phyloP scores from a whole-genome alignment of 2,113 vertebrate genomes.

The Agelaius tricolor region DNA sequence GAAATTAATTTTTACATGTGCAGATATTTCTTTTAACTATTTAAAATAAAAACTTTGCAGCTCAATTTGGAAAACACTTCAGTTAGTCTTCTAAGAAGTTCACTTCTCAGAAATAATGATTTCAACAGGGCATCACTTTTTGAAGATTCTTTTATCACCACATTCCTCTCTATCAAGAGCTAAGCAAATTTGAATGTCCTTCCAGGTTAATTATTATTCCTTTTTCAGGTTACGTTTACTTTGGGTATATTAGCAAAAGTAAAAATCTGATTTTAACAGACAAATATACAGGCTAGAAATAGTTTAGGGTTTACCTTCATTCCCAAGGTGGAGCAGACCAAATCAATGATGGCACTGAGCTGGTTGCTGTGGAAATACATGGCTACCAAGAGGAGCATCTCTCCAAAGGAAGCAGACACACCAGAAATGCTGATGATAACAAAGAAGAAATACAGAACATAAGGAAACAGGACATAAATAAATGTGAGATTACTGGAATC shows the following conservation, averaged over 20 bases:
- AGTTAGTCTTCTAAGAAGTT: not conserved
- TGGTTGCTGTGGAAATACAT: conserved; percentile 99
- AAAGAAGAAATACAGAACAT: not conserved
- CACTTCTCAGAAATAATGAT: not conserved
- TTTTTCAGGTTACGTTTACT: not conserved
- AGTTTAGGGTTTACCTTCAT: conserved; percentile 90
- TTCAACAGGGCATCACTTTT: not conserved
- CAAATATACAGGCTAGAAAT: not conserved
- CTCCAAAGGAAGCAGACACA: conserved; percentile 96
- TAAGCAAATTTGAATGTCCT: not conserved
- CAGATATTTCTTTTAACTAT: not conserved
- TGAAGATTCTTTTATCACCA: not conserved
- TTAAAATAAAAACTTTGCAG: not conserved
- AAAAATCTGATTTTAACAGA: not conserved
- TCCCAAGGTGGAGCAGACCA: conserved; percentile 93
- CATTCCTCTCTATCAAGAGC: not conserved
- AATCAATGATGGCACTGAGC: conserved; percentile 92
- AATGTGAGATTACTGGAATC: not conserved
- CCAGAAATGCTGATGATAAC: conserved; percentile 86
- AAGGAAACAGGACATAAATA: not conserved
- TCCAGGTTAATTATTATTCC: not conserved
- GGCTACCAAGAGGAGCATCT: conserved; percentile 97
- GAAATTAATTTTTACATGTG: not conserved
- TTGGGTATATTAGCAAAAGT: not conserved
- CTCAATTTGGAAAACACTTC: not conserved